Evolutionary conservation across 2,888 invertebrate species (phyloP).

Genomic region (Sphaeridia pumilis): DNA sequence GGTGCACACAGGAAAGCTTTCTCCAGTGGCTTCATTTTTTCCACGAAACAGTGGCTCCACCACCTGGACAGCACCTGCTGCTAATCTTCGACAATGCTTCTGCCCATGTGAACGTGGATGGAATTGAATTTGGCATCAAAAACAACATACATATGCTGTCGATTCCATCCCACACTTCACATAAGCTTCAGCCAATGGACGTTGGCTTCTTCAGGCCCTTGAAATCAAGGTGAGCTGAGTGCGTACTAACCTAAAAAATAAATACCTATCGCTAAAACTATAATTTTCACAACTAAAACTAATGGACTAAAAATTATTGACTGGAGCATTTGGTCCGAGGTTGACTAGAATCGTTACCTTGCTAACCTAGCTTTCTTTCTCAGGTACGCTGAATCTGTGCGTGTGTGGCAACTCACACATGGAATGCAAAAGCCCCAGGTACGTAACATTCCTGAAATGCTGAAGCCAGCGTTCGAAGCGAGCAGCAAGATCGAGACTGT

Average conservation of each 20-base stretch:
- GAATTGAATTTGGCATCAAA: neutral
- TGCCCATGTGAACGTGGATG: neutral
- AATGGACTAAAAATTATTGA: no score
- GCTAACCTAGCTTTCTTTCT: no score
- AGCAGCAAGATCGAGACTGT: neutral
- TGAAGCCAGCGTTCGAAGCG: neutral
- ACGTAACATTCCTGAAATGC: conserved; percentile 4
- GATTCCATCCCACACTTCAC: conserved; percentile 13
- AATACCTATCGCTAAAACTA: no score
- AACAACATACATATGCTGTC: conserved; percentile 11
- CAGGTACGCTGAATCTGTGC: neutral
- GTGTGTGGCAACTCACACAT: neutral
- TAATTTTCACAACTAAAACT: no score
- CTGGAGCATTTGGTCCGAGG: no score
- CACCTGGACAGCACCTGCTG: conserved; percentile 1
- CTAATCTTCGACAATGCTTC: conserved; percentile 10
- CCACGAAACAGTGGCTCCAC: neutral
- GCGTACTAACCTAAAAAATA: no score
- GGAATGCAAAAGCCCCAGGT: neutral
- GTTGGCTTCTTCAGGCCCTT: conserved; percentile 11
- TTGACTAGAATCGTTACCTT: no score
- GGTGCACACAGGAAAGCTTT: conserved; percentile 2
- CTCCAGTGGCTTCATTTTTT: conserved; percentile 9
- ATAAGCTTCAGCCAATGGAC: conserved; percentile 14
- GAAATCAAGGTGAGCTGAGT: conserved; percentile 1